These are phyloP conservation scores for Drosophila hamatofila DNA, from an alignment of 2,888 invertebrate species.

Conservation along the genomic window DNA sequence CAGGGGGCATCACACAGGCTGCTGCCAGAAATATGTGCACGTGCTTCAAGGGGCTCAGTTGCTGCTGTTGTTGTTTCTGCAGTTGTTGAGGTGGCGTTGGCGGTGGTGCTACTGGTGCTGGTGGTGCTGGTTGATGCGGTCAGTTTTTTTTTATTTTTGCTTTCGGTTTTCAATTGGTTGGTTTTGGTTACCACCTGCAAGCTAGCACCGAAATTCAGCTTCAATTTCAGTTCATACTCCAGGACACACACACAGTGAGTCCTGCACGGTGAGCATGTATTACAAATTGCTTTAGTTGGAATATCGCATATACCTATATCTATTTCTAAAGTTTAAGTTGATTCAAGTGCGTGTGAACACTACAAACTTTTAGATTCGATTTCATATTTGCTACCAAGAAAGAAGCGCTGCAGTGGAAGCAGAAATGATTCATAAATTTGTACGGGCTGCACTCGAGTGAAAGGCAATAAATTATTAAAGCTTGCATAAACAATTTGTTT, in stretches of 20 bases:
- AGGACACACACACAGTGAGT: neutral
- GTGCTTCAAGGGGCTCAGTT: constrained; percentile 35
- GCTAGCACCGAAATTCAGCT: constrained; percentile 24
- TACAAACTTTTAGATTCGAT: constrained; percentile 19
- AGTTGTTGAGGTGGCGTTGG: constrained; percentile 4
- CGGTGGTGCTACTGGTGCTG: constrained; percentile 10
- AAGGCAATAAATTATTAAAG: neutral
- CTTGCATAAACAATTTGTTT: neutral
- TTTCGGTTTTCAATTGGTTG: constrained; percentile 32
- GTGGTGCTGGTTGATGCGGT: constrained; percentile 36
- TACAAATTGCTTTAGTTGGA: constrained; percentile 36
- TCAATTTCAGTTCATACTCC: neutral
- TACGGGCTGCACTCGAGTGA: neutral
- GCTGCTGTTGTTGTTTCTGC: constrained; percentile 16
- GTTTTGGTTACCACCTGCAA: constrained; percentile 33
- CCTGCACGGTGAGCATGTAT: neutral
- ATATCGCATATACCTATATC: neutral
- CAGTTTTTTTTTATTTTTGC: constrained; percentile 24
- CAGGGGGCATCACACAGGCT: constrained; percentile 33
- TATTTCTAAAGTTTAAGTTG: constrained; percentile 32
- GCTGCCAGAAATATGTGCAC: constrained; percentile 55
- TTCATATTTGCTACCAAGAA: neutral
- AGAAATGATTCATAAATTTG: neutral
- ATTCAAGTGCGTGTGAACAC: constrained; percentile 24
- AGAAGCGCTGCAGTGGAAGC: neutral